Conservation (phyloP, 1,140 invertebrate species). For the Drosophila asahinai region DNA sequence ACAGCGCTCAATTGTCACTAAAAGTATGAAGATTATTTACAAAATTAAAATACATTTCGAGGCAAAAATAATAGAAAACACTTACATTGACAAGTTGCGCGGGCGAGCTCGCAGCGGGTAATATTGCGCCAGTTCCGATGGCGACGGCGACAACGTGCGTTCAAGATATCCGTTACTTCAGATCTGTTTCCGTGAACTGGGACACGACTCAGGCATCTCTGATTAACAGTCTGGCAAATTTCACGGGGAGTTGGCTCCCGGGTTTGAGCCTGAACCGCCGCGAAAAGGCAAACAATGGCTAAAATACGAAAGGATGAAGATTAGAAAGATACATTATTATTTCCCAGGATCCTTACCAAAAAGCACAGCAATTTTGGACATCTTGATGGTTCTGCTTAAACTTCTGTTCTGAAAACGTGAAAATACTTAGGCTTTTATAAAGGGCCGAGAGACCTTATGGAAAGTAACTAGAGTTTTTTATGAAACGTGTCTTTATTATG, state of each 20-base stretch:
- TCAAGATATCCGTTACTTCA: slow-evolving; percentile 33
- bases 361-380: slow-evolving; percentile 51
- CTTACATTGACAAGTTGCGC: slow-evolving; percentile 56
- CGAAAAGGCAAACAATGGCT: slow-evolving; percentile 47
- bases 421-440: slow-evolving; percentile 37
- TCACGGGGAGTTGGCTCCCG: neutral
- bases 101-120: slow-evolving; percentile 47
- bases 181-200: slow-evolving; percentile 20
- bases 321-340: neutral
- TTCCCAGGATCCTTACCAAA: slow-evolving; percentile 43
- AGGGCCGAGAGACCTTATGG: neutral
- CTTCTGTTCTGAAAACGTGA: slow-evolving; percentile 11
- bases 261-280: slow-evolving; percentile 30
- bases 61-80: neutral
- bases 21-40: neutral
- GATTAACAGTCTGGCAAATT: slow-evolving; percentile 19
- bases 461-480: neutral
- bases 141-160: slow-evolving; percentile 22
- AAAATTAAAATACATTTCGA: neutral
- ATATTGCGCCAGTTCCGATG: slow-evolving; percentile 36
- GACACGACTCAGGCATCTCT: slow-evolving; percentile 11
- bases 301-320: neutral
- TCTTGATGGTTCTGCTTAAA: slow-evolving; percentile 10
- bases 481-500: neutral
- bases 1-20: slow-evolving; percentile 41